phyloP scores from a whole-genome alignment of 2,888 invertebrate genomes.

The Agriopis leucophaearia region DNA sequence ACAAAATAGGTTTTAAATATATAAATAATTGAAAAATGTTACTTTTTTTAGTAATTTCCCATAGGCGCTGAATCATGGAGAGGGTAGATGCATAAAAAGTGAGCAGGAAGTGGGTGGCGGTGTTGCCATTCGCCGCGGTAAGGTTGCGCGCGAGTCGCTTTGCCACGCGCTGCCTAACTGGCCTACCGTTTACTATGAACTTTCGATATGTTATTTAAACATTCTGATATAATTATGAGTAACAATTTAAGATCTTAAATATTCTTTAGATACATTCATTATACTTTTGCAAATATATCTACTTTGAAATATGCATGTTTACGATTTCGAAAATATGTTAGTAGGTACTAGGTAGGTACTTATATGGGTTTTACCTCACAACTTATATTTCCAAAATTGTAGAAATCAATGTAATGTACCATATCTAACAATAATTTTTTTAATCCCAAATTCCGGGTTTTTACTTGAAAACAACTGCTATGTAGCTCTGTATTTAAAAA shows the following conservation, averaged over 20 bases:
- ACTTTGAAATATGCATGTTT: not conserved
- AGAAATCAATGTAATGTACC: too few species aligned
- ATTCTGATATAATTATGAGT: not conserved
- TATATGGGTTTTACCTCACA: too few species aligned
- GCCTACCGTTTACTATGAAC: conserved; percentile 2
- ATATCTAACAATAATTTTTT: too few species aligned
- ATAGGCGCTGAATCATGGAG: conserved; percentile 82
- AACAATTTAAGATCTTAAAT: conserved; percentile 6
- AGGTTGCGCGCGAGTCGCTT: conserved; percentile 59
- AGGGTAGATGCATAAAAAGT: conserved; percentile 70
- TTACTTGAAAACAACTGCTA: too few species aligned
- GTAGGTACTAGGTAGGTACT: too few species aligned
- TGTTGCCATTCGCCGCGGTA: conserved; percentile 78
- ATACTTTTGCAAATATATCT: not conserved
- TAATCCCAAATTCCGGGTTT: too few species aligned
- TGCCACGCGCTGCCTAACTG: not conserved
- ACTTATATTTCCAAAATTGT: too few species aligned
- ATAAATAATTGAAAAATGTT: conserved; percentile 67
- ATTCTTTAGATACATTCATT: not conserved
- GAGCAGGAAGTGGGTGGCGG: conserved; percentile 66
- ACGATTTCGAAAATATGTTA: not conserved
- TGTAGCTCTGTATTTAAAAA: too few species aligned
- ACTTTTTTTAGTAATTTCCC: conserved; percentile 72
- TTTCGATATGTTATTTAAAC: conserved; percentile 9
- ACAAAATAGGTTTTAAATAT: conserved; percentile 62